These are phyloP conservation scores for Chascanopsetta lugubris DNA, from an alignment of 2,113 vertebrate genomes.

Conservation along the genomic window DNA sequence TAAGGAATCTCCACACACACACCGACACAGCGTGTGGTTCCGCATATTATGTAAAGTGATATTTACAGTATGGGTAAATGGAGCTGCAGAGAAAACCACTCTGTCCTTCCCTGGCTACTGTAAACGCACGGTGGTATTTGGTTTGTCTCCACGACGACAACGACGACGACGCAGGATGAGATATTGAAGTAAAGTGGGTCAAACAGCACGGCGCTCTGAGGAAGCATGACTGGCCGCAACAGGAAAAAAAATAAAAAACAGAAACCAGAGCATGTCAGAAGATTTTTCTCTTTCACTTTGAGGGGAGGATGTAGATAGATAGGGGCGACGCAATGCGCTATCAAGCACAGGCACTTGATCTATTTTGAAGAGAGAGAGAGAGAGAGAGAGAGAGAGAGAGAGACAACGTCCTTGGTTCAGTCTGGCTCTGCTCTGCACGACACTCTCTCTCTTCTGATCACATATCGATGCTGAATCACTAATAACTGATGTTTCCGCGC, in stretches of 20 bases:
- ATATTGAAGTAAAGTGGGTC: constrained; percentile 71
- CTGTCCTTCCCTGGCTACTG: constrained; percentile 7
- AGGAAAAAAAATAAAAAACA: constrained; percentile 27
- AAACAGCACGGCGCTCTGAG: constrained; percentile 63
- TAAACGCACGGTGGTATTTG: constrained; percentile 42
- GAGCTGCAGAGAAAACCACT: constrained; percentile 17
- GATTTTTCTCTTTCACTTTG: constrained; percentile 55
- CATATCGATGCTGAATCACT: constrained; percentile 2
- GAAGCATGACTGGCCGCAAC: constrained; percentile 69
- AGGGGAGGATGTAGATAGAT: constrained; percentile 54
- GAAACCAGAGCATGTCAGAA: constrained; percentile 39
- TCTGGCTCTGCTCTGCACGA: background rate
- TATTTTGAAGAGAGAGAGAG: constrained; percentile 38
- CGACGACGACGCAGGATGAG: constrained; percentile 50
- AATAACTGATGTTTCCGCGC: background rate
- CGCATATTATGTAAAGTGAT: constrained; percentile 6
- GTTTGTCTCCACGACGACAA: constrained; percentile 42
- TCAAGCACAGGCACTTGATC: constrained; percentile 42
- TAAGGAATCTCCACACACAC: too few relatives aligned
- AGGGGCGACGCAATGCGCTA: constrained; percentile 7
- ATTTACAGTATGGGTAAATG: background rate
- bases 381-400: constrained; percentile 20
- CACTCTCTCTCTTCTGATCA: constrained; percentile 14
- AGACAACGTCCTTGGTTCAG: constrained; percentile 32
- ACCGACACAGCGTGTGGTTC: background rate